Evolutionary conservation across 2,888 invertebrate species (phyloP).

Genomic region (Himalopsyche anomala): DNA sequence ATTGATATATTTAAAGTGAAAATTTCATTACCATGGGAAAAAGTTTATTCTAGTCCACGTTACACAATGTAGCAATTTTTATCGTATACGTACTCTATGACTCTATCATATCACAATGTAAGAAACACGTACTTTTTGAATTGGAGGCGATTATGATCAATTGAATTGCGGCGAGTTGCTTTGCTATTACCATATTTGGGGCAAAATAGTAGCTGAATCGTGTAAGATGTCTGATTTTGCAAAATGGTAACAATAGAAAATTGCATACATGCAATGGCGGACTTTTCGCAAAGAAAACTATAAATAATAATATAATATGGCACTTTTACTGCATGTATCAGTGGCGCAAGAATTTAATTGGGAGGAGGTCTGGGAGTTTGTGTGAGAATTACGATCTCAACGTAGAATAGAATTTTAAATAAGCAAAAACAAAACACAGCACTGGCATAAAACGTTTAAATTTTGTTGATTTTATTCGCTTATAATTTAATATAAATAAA

Average conservation of each 20-base stretch:
- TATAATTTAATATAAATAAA: too few species aligned
- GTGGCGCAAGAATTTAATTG: background rate
- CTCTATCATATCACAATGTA: background rate
- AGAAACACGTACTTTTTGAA: background rate
- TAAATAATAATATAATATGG: background rate
- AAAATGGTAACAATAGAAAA: constrained; percentile 13
- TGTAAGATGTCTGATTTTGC: background rate
- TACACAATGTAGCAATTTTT: background rate
- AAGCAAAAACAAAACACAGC: background rate
- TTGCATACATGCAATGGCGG: constrained; percentile 10
- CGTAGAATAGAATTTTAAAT: background rate
- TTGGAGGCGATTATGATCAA: constrained; percentile 14
- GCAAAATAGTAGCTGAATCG: background rate
- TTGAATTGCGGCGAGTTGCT: background rate
- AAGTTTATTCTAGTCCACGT: background rate
- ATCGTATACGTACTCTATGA: background rate
- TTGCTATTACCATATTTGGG: constrained; percentile 23
- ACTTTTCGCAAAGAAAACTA: constrained; percentile 19
- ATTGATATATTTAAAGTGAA: background rate
- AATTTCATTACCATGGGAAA: constrained; percentile 12
- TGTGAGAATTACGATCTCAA: background rate
- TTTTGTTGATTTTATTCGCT: too few species aligned
- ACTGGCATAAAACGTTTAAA: too few species aligned
- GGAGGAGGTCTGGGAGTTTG: background rate
- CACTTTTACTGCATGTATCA: background rate